Evolutionary conservation across 2,797 vertebrate species (phyloP).

Genomic region (Acestrorhynchus altus): DNA sequence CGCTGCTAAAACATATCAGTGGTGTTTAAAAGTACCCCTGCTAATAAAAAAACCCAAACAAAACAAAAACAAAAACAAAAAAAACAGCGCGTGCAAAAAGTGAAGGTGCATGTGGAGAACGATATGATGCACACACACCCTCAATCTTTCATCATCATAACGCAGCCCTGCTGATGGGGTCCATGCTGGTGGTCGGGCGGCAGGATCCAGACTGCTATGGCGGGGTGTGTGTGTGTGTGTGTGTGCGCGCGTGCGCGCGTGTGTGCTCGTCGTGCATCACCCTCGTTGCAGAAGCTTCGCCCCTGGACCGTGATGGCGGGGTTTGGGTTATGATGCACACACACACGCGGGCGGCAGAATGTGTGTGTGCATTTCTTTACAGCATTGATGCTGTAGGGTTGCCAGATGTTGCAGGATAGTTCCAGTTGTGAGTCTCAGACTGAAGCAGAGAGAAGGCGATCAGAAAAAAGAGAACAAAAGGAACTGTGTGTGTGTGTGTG

Average conservation of each 20-base stretch:
- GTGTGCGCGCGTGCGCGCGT: not conserved
- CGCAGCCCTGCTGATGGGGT: not conserved
- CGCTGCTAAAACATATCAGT: no score
- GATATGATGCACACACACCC: constrained; percentile 3
- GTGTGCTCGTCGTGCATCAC: constrained; percentile 1
- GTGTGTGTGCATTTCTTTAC: not conserved
- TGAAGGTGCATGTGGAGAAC: constrained; percentile 13
- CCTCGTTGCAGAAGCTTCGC: not conserved
- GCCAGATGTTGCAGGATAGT: constrained; percentile 19
- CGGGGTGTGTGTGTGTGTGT: not conserved
- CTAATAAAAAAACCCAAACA: no score
- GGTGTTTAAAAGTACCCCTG: not conserved
- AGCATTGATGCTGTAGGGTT: constrained; percentile 1
- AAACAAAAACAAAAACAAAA: no score
- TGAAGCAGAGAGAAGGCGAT: not conserved
- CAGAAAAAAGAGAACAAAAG: constrained; percentile 11
- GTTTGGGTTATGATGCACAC: not conserved
- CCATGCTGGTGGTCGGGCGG: not conserved
- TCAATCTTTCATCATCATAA: not conserved
- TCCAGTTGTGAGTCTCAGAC: not conserved
- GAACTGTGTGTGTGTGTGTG: no score
- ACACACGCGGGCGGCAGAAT: not conserved
- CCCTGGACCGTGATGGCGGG: constrained; percentile 7
- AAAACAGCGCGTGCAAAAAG: not conserved
- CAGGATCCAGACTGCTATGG: not conserved